Base-by-base conservation (phyloP, 2,113 vertebrate species). In the Prionailurus viverrinus region DNA sequence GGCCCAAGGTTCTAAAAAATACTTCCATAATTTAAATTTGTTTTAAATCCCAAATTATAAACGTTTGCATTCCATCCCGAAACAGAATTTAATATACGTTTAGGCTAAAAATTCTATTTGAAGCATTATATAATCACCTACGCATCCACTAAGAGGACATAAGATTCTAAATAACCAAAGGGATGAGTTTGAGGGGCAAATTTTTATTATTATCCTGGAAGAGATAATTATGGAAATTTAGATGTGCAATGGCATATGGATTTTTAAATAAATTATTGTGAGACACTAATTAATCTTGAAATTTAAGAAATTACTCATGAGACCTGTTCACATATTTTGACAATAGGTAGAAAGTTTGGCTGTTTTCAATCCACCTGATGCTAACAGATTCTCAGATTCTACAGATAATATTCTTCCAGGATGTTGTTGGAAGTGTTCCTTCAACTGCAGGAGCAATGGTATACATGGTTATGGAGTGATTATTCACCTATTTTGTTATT, bases 261-360 rank as follows among this genome's bases (percentile, higher is more conserved):
- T 78, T 96, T 94, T 92, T 84, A 88, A 96, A 81, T 95, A 96
- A 89, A 95, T 87, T 41, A 53, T 91, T 66, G 53, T 68, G 73
- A 90, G 71, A 74, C 76, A 88, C 88, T 97, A 97, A 92, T 90
- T 96, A 90, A 97, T 78, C 63, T 86, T 94, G 23, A 89, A 86
- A 73, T 92, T 76, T 87, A 88, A 89, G 66, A 96, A 95, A 87
- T 89, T 74, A 82, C 39, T 85, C 31, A 18, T 87, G 63, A 95
- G 25, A 74, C 5, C 31, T 45, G 2, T 82, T 90, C 45, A 91
- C 85, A n/a, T 36, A 21, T 84, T 93, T 97, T 93, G 45, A 94
- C 39, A 65, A 82, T 23, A 29, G 39, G 3, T 76, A 41, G 39
- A 80, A 79, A 36, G 12, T 68, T n/a, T 31, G 48, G 18, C 79